phyloP scores from a whole-genome alignment of 2,888 invertebrate genomes.

The Pterostichus niger region DNA sequence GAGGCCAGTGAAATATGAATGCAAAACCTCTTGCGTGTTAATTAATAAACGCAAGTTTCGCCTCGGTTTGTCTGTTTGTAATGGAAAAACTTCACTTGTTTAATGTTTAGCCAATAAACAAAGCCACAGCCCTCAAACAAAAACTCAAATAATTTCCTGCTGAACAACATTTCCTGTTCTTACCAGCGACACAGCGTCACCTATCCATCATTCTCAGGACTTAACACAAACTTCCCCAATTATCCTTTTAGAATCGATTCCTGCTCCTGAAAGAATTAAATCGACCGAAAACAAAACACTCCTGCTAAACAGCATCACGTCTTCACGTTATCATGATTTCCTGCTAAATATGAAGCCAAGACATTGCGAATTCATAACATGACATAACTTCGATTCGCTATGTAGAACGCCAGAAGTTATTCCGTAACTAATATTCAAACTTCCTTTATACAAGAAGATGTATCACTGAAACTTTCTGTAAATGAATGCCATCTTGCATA shows the following conservation, averaged over 20 bases:
- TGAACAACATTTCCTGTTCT: too few relatives aligned
- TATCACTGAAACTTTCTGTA: constrained; percentile 45
- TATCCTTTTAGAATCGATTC: neutral
- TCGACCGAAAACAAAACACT: constrained; percentile 19
- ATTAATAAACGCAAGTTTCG: too few relatives aligned
- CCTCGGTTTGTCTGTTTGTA: too few relatives aligned
- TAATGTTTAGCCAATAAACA: too few relatives aligned
- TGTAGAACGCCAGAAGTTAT: constrained; percentile 17
- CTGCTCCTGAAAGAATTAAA: constrained; percentile 14
- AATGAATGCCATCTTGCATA: constrained; percentile 27
- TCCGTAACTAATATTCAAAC: constrained; percentile 52
- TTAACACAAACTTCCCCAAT: neutral
- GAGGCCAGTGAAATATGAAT: too few relatives aligned
- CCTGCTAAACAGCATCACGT: constrained; percentile 3
- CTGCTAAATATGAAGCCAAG: neutral
- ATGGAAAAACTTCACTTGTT: too few relatives aligned
- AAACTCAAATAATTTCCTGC: too few relatives aligned
- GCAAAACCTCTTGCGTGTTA: too few relatives aligned
- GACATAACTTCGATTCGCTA: constrained; percentile 16
- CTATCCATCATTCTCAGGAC: too few relatives aligned
- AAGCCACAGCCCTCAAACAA: too few relatives aligned
- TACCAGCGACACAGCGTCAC: neutral
- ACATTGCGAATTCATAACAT: constrained; percentile 36
- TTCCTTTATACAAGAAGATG: constrained; percentile 52
- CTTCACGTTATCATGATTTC: neutral